phyloP scores from a whole-genome alignment of 2,888 invertebrate genomes.

The Falcaria lacertinaria region DNA sequence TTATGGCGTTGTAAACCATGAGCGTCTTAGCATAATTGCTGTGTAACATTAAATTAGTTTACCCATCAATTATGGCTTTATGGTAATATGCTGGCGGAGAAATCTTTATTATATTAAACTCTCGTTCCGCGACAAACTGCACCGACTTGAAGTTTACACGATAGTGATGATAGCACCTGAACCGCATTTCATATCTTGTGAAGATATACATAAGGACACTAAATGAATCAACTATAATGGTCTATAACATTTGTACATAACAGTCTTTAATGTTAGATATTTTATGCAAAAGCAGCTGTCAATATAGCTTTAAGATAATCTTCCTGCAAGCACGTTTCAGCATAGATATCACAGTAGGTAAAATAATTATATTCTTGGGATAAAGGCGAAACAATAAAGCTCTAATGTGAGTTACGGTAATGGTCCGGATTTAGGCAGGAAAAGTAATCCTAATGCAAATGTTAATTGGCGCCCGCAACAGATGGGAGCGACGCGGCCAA shows the following conservation, averaged over 20 bases:
- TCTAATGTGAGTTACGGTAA: background rate
- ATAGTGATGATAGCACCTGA: background rate
- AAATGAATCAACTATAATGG: too few relatives aligned
- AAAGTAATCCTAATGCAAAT: constrained; percentile 60
- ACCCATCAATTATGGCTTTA: constrained; percentile 70
- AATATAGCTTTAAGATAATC: too few relatives aligned
- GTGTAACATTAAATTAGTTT: constrained; percentile 72
- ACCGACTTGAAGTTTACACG: constrained; percentile 3
- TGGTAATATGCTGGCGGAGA: constrained; percentile 49
- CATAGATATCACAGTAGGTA: background rate
- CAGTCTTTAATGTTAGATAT: too few relatives aligned
- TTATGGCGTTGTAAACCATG: constrained; percentile 74
- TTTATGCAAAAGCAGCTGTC: too few relatives aligned
- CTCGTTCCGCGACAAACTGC: constrained; percentile 25
- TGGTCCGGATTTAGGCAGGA: constrained; percentile 13
- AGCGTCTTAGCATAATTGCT: constrained; percentile 75
- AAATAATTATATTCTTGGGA: background rate
- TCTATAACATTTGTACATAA: too few relatives aligned
- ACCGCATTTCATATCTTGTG: background rate
- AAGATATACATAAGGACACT: too few relatives aligned
- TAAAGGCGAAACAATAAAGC: background rate
- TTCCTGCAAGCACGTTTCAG: too few relatives aligned
- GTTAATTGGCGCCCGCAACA: constrained; percentile 70
- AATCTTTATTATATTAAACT: constrained; percentile 34
- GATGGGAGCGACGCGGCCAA: constrained; percentile 69